Base-by-base conservation (phyloP, 2,888 invertebrate species). In the Coecobrya sp. region DNA sequence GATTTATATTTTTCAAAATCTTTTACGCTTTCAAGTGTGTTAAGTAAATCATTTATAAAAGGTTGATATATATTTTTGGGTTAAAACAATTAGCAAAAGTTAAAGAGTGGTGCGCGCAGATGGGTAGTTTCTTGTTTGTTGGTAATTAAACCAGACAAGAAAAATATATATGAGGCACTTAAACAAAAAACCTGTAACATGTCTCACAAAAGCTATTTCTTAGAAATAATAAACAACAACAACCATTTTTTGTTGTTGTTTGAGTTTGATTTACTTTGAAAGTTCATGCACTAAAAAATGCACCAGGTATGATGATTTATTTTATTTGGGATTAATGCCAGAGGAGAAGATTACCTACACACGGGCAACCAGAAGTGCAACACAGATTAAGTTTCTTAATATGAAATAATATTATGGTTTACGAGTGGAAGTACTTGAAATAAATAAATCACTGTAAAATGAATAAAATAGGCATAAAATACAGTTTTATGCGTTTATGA, bases 281-380 rank as follows among this genome's bases (percentile, higher is more conserved):
- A 42, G 82, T 62, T 82, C 82, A 82, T 59, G 82, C 82, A 82
- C 82, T 42, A n/a, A n/a, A n/a, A 62, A 82, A 82, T 62, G 59
- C 59, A 59, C 3, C 62, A 42, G 62, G 13, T n/a, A 22, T 62
- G 59, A 59, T n/a, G n/a, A n/a, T n/a, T n/a, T n/a, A n/a, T n/a
- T n/a, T 62, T 82, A 62, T 62, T 59, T 82, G 62, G 62, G 62
- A 16, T 59, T 42, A 13, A 22, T 82, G 82, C 59, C 30, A 82
- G 62, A 62, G 16, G 49, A 79, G 27, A 25, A 79, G 27, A 5
- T n/a, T n/a, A n/a, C n/a, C n/a, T n/a, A n/a, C n/a, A n/a, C n/a
- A n/a, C n/a, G 79, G 22, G 79, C 52, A 52, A 79, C 52, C 70
- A 70, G n/a, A n/a, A n/a, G n/a, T n/a, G n/a, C n/a, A n/a, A n/a